Base-by-base conservation (phyloP, 2,797 vertebrate species). In the Anguilla pacifica region DNA sequence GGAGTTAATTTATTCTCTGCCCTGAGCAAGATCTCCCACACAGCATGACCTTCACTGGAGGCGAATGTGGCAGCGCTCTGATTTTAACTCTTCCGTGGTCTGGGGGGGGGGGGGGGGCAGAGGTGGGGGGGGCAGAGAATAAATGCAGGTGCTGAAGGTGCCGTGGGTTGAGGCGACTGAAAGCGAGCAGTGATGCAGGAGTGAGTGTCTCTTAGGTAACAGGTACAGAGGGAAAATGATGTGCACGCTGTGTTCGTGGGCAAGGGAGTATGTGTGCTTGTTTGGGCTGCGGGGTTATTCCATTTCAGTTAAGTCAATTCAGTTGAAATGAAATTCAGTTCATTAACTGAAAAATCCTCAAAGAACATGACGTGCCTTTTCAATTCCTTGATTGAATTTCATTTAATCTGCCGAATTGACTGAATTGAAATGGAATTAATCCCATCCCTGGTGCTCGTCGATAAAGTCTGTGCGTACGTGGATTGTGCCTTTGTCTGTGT, bases 1-100 rank as follows among this genome's bases (percentile, higher is more conserved):
- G 96, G 96, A 97, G 97, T 97, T 99, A 98, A 99, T 99, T 98
- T 99, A 98, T 99, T 99, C 97, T 96, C 97, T 97, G 97, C 97
- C 98, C 97, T 64, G 96, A 98, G 98, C 97, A 98, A 99, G 98
- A 98, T 98, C 97, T 98, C 97, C 98, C 97, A 98, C 96, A 94
- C 97, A 97, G 96, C 92, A 93, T 98, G 98, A 99, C 98, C 98
- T 99, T 99, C 98, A 98, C 97, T 98, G 97, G 97, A 95, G 96
- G 94, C 94, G 94, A 90, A 91, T 88, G 94, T 93, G 90, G 90
- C 90, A 94, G 96, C 94, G 72, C 72, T 85, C 67, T 82, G 39
- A 17, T 86, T 87, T 70, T 51, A 57, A 53, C 89, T 87, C 87
- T 86, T 87, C 83, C 55, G 85, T 84, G 74, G 86, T 85, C 88